Evolutionary conservation across 2,113 vertebrate species (phyloP).

Genomic region (Nanorana parkeri): DNA sequence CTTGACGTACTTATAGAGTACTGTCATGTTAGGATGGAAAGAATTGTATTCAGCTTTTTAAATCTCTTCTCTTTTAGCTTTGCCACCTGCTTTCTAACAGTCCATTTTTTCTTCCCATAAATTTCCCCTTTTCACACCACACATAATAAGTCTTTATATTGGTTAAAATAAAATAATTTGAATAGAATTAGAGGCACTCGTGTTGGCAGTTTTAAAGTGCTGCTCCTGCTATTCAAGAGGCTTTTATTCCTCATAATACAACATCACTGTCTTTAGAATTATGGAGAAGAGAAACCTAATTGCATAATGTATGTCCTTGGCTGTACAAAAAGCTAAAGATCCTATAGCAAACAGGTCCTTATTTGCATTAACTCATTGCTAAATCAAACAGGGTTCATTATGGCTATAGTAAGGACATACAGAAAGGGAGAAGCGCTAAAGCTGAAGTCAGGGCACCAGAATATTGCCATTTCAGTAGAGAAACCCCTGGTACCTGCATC

Average conservation of each 20-base stretch:
- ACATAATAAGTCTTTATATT: constrained; percentile 54
- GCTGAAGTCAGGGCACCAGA: no score
- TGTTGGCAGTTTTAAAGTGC: constrained; percentile 31
- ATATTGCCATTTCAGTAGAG: no score
- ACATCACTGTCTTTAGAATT: constrained; percentile 58
- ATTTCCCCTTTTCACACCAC: constrained; percentile 50
- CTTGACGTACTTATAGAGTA: constrained; percentile 11
- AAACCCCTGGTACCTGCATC: no score
- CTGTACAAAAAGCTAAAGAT: constrained; percentile 39
- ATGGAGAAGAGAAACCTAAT: constrained; percentile 55
- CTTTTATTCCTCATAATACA: constrained; percentile 54
- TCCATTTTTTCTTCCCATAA: constrained; percentile 35
- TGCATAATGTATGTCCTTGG: constrained; percentile 58
- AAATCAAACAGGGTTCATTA: no score
- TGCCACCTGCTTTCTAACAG: constrained; percentile 52
- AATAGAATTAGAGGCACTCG: constrained; percentile 49
- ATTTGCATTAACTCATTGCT: constrained; percentile 7
- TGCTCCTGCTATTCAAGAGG: constrained; percentile 12
- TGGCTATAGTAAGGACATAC: no score
- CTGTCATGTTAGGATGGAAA: constrained; percentile 36
- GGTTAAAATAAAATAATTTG: constrained; percentile 56
- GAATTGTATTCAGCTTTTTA: constrained; percentile 38
- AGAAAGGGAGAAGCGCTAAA: no score
- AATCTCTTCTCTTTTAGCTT: constrained; percentile 33
- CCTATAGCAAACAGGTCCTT: constrained; percentile 1